A percentile compares a stretch with the other conserved stretches of the same genome.
phyloP scores from a whole-genome alignment of 1,140 invertebrate genomes.

The Heterodera carotae region DNA sequence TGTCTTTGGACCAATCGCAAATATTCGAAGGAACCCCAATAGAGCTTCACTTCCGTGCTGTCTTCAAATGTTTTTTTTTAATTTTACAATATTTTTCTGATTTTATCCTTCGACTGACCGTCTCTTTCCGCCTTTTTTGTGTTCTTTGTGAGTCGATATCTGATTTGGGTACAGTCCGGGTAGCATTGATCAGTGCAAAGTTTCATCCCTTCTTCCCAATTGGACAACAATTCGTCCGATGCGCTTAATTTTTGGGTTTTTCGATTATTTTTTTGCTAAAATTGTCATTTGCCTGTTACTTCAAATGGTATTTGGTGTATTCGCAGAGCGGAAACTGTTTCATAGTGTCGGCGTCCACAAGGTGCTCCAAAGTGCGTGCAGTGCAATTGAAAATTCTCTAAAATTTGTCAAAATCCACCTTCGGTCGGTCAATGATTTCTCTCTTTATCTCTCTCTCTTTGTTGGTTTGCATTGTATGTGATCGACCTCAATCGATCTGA shows the following conservation, averaged over 20 bases:
- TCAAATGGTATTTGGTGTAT: slow-evolving; percentile 52
- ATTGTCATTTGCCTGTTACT: slow-evolving; percentile 52
- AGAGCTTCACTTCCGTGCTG: slow-evolving; percentile 35
- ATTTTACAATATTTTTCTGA: no score
- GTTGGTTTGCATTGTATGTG: no score
- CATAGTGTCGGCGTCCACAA: slow-evolving; percentile 43
- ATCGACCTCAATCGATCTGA: no score
- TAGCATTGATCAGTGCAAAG: slow-evolving; percentile 51
- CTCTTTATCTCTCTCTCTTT: no score
- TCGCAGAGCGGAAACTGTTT: slow-evolving; percentile 55
- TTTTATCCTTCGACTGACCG: not conserved
- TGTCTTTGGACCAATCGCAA: slow-evolving; percentile 38
- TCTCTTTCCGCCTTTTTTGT: slow-evolving; percentile 15
- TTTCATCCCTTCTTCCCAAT: slow-evolving; percentile 11
- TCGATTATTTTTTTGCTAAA: not conserved
- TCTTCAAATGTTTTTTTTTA: slow-evolving; percentile 28
- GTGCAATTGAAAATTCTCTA: slow-evolving; percentile 60
- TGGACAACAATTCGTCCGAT: slow-evolving; percentile 36
- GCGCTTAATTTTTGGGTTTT: not conserved
- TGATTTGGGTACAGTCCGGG: slow-evolving; percentile 53
- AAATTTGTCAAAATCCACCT: slow-evolving; percentile 24
- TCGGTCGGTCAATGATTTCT: not conserved
- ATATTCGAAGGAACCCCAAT: slow-evolving; percentile 49
- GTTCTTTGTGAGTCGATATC: slow-evolving; percentile 44
- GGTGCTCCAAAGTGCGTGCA: slow-evolving; percentile 48